phyloP scores from a whole-genome alignment of 2,113 vertebrate species.

The Eurystomus gularis region DNA sequence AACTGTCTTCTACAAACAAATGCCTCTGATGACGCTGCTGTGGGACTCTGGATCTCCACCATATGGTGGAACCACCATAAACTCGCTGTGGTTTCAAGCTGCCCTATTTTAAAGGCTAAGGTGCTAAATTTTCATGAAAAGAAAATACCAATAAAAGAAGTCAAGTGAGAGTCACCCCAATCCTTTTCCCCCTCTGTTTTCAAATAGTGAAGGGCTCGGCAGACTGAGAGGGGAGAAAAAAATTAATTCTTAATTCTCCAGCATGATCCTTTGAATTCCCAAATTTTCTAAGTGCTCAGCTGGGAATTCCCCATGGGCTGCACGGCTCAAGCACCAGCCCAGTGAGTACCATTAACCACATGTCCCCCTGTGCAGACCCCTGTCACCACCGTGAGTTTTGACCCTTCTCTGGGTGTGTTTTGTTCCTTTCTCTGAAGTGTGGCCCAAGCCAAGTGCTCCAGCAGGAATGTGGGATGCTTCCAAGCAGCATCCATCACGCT shows the following conservation, averaged over 20 bases:
- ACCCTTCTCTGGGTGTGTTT: background rate
- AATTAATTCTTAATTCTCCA: background rate
- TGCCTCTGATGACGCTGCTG: accelerated
- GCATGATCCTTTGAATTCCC: background rate
- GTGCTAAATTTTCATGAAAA: background rate
- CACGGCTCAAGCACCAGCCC: background rate
- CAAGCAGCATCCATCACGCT: background rate
- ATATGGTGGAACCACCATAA: accelerated
- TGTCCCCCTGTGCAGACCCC: background rate
- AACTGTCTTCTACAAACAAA: background rate
- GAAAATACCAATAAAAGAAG: background rate
- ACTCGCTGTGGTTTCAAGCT: accelerated
- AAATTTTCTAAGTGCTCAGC: accelerated
- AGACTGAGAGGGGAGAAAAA: accelerated
- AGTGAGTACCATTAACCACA: accelerated
- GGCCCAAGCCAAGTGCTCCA: background rate
- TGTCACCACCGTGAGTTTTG: background rate
- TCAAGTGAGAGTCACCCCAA: background rate
- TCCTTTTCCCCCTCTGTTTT: background rate
- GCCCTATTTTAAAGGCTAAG: background rate
- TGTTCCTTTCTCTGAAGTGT: background rate
- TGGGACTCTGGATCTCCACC: background rate
- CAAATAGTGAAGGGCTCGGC: accelerated
- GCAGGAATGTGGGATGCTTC: background rate
- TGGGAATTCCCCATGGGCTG: background rate